Evolutionary conservation across 2,113 vertebrate species (phyloP), one percentile per base, ranked within the genome.

Genomic region (Rhadina sibilatrix): DNA sequence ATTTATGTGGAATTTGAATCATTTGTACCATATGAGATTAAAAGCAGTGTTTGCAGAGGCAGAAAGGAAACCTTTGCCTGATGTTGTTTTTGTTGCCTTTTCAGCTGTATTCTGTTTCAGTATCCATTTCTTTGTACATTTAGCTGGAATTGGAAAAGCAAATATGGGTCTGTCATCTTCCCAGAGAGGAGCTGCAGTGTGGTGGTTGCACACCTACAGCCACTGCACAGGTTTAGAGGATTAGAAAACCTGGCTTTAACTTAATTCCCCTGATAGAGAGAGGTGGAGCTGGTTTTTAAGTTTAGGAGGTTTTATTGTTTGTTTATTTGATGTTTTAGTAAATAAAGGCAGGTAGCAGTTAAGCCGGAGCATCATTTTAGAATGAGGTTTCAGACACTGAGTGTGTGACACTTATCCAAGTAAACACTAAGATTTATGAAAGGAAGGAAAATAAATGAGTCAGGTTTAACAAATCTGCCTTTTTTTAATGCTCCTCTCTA

Each of bases 401-500:
- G 37, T 71, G 17, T 24, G 35, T 92, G 91, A 90, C 87, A 37
- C 12, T 40, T 47, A 27, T 84, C 86, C 87, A 93, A 94, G 72
- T 77, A 65, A 91, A 61, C 66, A 60, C 61, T 64, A 83, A 68
- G 75, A 79, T 85, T 82, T 75, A 44, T 54, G 78, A 81, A 91
- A 80, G 52, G 72, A 83, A 90, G 44, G 35, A 47, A 89, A 79
- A 37, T 24, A 40, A 64, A 69, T 64, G 54, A 78, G 60, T 87
- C 76, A 64, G 37, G 44, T 92, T 95, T 80, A 83, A 68, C 66
- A 83, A 49, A 83, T 91, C 87, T 92, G 88, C 44, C 49, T 76
- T 87, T 89, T 95, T 84, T 70, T 49, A 92, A 74, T 91, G 83
- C 44, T 17, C 10, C 38, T 94, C 38, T 79, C 66, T 92, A 94